These are phyloP conservation scores for Florisuga fusca DNA, from an alignment of 2,797 vertebrate species.

Conservation along the genomic window DNA sequence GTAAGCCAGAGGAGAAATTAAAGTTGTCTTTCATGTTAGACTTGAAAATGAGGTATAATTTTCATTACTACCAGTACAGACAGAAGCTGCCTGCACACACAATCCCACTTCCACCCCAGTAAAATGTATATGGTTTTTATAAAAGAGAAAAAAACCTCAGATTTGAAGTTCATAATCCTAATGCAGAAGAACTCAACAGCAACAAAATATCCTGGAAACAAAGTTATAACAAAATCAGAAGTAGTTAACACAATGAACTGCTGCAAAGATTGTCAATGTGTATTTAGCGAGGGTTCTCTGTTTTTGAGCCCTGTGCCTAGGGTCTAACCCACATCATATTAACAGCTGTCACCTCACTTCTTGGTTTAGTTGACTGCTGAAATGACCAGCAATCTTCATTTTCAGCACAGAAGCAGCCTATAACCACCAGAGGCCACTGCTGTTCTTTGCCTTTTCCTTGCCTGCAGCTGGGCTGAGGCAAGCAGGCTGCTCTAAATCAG, in stretches of 20 bases:
- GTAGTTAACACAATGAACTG: background rate
- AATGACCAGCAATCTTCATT: rapidly evolving
- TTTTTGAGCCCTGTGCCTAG: background rate
- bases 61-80: background rate
- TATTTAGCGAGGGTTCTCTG: background rate
- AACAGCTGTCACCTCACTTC: background rate
- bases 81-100: background rate
- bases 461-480: background rate
- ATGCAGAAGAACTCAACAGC: background rate
- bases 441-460: background rate
- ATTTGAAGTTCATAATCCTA: background rate
- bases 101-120: background rate
- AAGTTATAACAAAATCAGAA: background rate
- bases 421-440: constrained; percentile 63
- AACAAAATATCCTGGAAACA: background rate
- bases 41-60: background rate
- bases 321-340: background rate
- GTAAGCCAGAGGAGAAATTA: background rate
- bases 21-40: background rate
- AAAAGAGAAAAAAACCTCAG: background rate
- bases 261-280: background rate
- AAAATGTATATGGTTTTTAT: background rate
- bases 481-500: background rate
- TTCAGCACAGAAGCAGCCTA: background rate
- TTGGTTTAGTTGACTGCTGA: background rate